These are phyloP conservation scores for Coracias cyanogaster DNA, from an alignment of 2,797 vertebrate genomes.

Conservation along the genomic window DNA sequence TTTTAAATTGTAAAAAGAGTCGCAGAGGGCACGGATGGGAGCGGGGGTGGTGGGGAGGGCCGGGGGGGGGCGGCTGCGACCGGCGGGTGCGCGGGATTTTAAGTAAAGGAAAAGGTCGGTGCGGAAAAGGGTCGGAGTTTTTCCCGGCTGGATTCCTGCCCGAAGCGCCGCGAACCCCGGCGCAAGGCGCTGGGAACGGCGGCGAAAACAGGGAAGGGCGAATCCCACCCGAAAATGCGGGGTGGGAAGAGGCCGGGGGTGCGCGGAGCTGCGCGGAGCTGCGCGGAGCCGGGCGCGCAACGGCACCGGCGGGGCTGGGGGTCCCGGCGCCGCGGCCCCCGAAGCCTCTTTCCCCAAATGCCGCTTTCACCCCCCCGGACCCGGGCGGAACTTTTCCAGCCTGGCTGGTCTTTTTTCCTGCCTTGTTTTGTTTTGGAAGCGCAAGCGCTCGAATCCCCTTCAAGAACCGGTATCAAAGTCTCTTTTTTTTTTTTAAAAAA, in stretches of 20 bases:
- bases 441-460: slow-evolving; percentile 64
- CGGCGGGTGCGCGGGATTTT: background rate
- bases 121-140: background rate
- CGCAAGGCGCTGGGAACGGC: background rate
- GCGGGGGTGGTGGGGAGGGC: accelerated
- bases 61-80: too few relatives aligned
- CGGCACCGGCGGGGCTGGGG: background rate
- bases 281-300: background rate
- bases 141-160: background rate
- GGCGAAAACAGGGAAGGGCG: background rate
- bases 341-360: background rate
- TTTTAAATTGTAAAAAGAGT: background rate
- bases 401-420: background rate
- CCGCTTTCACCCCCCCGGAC: background rate
- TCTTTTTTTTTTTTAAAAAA: background rate
- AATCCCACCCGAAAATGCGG: background rate
- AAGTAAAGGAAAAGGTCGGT: background rate
- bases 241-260: background rate
- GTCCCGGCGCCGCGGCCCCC: background rate
- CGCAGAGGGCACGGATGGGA: background rate
- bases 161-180: background rate
- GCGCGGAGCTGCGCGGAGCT: background rate
- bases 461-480: slow-evolving; percentile 69
- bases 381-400: slow-evolving; percentile 20
- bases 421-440: slow-evolving; percentile 42